These are phyloP conservation scores for Idaea straminata DNA, from an alignment of 2,888 invertebrate species.

Conservation along the genomic window DNA sequence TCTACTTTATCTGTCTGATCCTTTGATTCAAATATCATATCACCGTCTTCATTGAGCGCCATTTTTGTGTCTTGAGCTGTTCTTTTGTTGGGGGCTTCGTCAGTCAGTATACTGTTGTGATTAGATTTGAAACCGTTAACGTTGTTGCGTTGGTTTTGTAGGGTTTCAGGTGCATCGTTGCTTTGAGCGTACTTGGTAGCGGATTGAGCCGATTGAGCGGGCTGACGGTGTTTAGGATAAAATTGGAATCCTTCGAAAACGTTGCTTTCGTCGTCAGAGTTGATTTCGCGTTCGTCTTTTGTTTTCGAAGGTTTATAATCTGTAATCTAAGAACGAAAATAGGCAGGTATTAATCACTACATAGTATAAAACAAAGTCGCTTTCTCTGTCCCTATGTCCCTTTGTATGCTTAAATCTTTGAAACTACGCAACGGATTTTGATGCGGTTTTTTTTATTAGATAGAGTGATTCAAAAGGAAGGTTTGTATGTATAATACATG, in stretches of 20 bases:
- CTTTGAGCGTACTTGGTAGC: background rate
- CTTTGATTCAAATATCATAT: constrained; percentile 42
- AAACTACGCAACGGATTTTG: too few relatives aligned
- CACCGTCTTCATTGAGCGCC: constrained; percentile 40
- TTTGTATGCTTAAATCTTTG: too few relatives aligned
- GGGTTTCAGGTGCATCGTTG: background rate
- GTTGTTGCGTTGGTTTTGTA: constrained; percentile 5
- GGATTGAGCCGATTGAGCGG: background rate
- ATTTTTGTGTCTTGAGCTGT: constrained; percentile 32
- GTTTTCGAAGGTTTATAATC: background rate
- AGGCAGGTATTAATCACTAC: constrained; percentile 17
- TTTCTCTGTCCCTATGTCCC: too few relatives aligned
- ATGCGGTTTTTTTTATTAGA: too few relatives aligned
- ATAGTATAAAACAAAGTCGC: too few relatives aligned
- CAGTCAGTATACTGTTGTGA: constrained; percentile 29
- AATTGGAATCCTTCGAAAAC: background rate
- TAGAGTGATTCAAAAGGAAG: too few relatives aligned
- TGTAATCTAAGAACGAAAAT: background rate
- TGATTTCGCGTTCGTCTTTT: background rate
- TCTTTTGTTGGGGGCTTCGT: constrained; percentile 35
- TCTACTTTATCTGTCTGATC: constrained; percentile 35
- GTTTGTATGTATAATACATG: too few relatives aligned
- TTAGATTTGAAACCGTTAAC: constrained; percentile 28
- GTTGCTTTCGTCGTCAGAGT: background rate
- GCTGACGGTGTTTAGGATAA: background rate